These are phyloP conservation scores for Pseudomugil tenellus DNA, from an alignment of 2,797 vertebrate genomes.

Conservation along the genomic window DNA sequence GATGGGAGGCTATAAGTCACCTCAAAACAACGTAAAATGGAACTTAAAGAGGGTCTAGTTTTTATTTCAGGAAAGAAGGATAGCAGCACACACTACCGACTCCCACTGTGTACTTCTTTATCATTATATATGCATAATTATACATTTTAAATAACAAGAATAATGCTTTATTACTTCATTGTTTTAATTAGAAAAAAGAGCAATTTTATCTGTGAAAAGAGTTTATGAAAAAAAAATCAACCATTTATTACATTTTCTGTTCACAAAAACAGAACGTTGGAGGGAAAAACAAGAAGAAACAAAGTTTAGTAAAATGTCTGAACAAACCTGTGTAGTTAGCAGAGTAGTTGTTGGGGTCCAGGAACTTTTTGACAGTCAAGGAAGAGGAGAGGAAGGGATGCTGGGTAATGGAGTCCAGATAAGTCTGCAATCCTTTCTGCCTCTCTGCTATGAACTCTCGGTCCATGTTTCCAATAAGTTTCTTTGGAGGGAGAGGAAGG, in stretches of 20 bases:
- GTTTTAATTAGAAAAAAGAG: neutral
- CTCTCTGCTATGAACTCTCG: slow-evolving; percentile 96
- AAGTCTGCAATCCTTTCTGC: slow-evolving; percentile 94
- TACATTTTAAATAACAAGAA: neutral
- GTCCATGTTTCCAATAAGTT: slow-evolving; percentile 97
- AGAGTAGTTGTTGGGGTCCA: slow-evolving; percentile 95
- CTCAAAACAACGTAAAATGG: neutral
- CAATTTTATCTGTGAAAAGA: neutral
- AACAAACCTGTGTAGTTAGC: slow-evolving; percentile 92
- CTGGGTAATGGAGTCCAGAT: slow-evolving; percentile 92
- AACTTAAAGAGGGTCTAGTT: neutral
- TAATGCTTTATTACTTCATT: neutral
- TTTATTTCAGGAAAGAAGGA: too few relatives aligned
- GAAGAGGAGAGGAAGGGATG: slow-evolving; percentile 91
- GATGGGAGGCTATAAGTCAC: neutral
- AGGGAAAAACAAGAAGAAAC: neutral
- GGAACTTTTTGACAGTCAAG: slow-evolving; percentile 93
- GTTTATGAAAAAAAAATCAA: neutral
- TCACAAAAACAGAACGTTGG: neutral
- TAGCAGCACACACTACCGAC: too few relatives aligned
- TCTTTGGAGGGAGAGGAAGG: slow-evolving; percentile 96
- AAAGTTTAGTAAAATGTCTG: neutral
- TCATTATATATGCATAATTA: too few relatives aligned
- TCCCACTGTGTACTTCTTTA: neutral
- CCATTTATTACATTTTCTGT: neutral